Conservation (phyloP, 2,888 invertebrate species). For the Mesochorus sp. region DNA sequence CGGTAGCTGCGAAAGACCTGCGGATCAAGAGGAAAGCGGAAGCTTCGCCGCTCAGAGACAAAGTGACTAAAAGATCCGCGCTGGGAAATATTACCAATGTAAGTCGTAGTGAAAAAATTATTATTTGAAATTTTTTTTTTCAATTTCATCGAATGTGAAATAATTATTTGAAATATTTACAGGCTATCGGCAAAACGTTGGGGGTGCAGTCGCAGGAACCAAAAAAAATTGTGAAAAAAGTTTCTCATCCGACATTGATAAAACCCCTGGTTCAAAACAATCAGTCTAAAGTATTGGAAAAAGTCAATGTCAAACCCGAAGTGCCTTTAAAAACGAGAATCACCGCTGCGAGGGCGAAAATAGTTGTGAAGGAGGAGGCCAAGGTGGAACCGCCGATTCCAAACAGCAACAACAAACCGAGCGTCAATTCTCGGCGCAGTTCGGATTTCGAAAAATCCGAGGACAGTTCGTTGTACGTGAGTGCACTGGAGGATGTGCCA, state of each 20-base stretch:
- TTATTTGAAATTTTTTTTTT: not conserved
- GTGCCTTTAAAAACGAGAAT: slow-evolving; percentile 67
- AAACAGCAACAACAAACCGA: slow-evolving; percentile 70
- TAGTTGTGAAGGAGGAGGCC: slow-evolving; percentile 70
- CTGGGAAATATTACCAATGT: slow-evolving; percentile 94
- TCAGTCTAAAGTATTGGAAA: slow-evolving; percentile 69
- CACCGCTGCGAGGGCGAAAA: slow-evolving; percentile 65
- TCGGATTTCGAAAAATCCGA: slow-evolving; percentile 88
- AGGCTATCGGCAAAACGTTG: slow-evolving; percentile 78
- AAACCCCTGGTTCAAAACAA: slow-evolving; percentile 64
- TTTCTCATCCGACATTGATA: slow-evolving; percentile 54
- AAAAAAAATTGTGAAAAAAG: slow-evolving; percentile 74
- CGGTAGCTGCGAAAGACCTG: slow-evolving; percentile 83
- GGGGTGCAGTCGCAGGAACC: slow-evolving; percentile 73
- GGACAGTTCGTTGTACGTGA: slow-evolving; percentile 88
- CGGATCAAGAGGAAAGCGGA: slow-evolving; percentile 91
- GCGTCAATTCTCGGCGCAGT: slow-evolving; percentile 72
- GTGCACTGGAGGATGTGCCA: slow-evolving; percentile 88
- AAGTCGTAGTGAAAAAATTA: slow-evolving; percentile 60
- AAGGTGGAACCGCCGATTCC: slow-evolving; percentile 60
- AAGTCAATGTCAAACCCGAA: slow-evolving; percentile 69
- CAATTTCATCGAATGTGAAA: not conserved
- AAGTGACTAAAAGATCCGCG: slow-evolving; percentile 90
- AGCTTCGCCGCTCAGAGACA: slow-evolving; percentile 89
- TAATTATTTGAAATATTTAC: slow-evolving; percentile 18